Conservation (phyloP, 2,888 invertebrate species). For the Agrotis segetum region DNA sequence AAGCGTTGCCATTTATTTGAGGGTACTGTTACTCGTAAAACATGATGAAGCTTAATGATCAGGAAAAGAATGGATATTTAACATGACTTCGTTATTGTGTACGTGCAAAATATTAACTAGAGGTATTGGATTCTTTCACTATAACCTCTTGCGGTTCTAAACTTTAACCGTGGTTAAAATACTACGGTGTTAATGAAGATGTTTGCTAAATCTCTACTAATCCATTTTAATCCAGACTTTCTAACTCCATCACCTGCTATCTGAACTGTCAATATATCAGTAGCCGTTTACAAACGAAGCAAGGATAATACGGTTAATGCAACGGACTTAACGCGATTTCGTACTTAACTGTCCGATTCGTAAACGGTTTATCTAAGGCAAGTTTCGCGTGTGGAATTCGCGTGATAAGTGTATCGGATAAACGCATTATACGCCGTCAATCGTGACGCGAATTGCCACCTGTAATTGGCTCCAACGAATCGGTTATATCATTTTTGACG, state of each 20-base stretch:
- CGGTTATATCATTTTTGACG: constrained; percentile 76
- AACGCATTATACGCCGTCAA: constrained; percentile 73
- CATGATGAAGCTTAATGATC: not conserved
- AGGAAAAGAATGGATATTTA: constrained; percentile 11
- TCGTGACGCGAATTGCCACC: constrained; percentile 69
- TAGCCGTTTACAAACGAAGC: constrained; percentile 44
- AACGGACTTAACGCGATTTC: constrained; percentile 61
- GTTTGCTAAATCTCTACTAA: constrained; percentile 14
- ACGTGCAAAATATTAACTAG: not conserved
- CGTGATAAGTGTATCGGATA: constrained; percentile 76
- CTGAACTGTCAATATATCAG: constrained; percentile 51
- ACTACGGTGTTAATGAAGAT: constrained; percentile 24
- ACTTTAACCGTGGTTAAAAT: constrained; percentile 4
- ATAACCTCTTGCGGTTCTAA: not conserved
- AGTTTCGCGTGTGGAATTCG: constrained; percentile 70
- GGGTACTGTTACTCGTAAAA: too few relatives aligned
- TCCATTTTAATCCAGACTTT: constrained; percentile 21
- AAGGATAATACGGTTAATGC: constrained; percentile 64
- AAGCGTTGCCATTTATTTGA: constrained; percentile 25
- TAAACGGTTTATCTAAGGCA: constrained; percentile 56
- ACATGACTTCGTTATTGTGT: not conserved
- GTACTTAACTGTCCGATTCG: constrained; percentile 60
- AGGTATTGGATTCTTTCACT: not conserved
- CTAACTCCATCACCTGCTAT: constrained; percentile 27
- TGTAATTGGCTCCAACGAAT: constrained; percentile 75